These are phyloP conservation scores for Pherbina coryleti DNA, from an alignment of 2,888 invertebrate genomes.

Conservation along the genomic window DNA sequence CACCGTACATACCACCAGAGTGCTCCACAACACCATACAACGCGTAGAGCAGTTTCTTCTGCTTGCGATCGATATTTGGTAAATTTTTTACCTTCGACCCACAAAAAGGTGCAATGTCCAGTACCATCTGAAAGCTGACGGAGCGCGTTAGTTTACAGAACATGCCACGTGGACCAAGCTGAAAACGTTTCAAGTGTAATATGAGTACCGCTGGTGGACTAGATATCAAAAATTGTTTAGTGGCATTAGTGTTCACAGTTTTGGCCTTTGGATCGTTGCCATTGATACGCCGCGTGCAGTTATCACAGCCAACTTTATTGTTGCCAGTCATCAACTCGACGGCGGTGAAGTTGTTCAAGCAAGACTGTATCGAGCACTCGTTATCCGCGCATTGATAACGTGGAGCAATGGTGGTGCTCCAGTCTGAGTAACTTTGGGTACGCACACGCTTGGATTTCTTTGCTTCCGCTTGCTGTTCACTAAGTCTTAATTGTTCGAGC, in stretches of 20 bases:
- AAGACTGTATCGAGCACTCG: constrained; percentile 88
- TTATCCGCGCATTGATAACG: constrained; percentile 82
- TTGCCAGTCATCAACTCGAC: constrained; percentile 90
- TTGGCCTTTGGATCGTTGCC: constrained; percentile 78
- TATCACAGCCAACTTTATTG: constrained; percentile 94
- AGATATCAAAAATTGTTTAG: constrained; percentile 88
- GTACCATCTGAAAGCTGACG: constrained; percentile 86
- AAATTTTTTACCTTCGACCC: constrained; percentile 76
- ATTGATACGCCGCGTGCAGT: constrained; percentile 83
- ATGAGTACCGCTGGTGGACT: constrained; percentile 94
- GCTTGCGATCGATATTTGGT: constrained; percentile 75
- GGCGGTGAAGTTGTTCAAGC: constrained; percentile 92
- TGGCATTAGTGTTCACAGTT: constrained; percentile 84
- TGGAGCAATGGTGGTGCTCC: constrained; percentile 74
- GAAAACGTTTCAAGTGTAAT: constrained; percentile 95
- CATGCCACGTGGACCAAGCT: constrained; percentile 80
- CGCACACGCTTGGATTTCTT: constrained; percentile 61
- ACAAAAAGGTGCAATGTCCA: constrained; percentile 94
- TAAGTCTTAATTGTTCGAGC: constrained; percentile 46
- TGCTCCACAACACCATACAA: constrained; percentile 97
- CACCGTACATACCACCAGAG: constrained; percentile 88
- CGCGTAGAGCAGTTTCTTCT: constrained; percentile 83
- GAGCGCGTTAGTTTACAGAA: constrained; percentile 88
- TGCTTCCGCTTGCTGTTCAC: constrained; percentile 46
- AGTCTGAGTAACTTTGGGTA: constrained; percentile 68